Percentiles rank a stretch among this genome's conserved stretches.
phyloP scores from a whole-genome alignment of 30 jellyfish, hydroid and myxozoan species.

The Euphysa ruthae region DNA sequence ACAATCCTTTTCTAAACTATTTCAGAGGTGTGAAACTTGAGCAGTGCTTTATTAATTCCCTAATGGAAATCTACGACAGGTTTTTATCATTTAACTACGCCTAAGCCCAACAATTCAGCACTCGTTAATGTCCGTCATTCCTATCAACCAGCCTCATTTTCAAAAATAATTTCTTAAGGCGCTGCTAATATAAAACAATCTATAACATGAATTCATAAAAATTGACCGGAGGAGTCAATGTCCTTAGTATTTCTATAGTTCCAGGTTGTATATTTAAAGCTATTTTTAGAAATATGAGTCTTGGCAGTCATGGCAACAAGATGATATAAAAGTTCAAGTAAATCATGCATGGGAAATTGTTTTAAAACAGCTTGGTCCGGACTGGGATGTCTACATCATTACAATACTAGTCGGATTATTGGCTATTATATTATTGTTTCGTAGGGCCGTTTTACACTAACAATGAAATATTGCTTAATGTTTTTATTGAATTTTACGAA shows the following conservation, averaged over 20 bases:
- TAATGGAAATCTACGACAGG: too few relatives aligned
- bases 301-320: constrained; percentile 69
- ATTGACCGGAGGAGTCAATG: neutral
- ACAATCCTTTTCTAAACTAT: too few relatives aligned
- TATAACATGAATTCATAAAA: neutral
- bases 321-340: constrained; percentile 10
- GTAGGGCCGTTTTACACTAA: constrained; percentile 30
- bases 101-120: too few relatives aligned
- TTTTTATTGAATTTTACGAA: too few relatives aligned
- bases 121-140: too few relatives aligned
- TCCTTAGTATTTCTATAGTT: neutral
- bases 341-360: neutral
- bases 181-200: too few relatives aligned
- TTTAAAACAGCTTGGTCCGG: constrained; percentile 60
- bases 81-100: too few relatives aligned
- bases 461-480: too few relatives aligned
- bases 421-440: constrained; percentile 42
- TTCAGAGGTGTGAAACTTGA: too few relatives aligned
- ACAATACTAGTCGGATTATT: constrained; percentile 62
- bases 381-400: constrained; percentile 86
- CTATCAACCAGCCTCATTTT: too few relatives aligned
- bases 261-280: neutral
- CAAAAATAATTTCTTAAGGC: too few relatives aligned
- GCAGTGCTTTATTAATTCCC: too few relatives aligned
- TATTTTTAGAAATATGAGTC: constrained; percentile 55